A percentile compares a stretch with the other conserved stretches of the same genome.
phyloP scores from a whole-genome alignment of 1,140 invertebrate genomes.

The Drosophila murphyi region DNA sequence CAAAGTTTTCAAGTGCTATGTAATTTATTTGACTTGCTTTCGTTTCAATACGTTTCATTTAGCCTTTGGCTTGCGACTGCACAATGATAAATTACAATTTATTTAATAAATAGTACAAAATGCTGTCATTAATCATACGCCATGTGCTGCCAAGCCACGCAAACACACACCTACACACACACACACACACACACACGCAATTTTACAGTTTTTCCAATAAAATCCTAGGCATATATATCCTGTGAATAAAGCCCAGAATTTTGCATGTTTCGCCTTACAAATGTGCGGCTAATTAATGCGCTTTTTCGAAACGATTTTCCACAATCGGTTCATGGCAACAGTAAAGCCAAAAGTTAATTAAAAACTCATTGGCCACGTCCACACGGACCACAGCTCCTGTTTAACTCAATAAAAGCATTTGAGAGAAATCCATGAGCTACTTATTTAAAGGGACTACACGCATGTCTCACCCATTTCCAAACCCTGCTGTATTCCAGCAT shows the following conservation, averaged over 20 bases:
- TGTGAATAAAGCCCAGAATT: no score
- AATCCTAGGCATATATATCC: not conserved
- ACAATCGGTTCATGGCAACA: slow-evolving; percentile 52
- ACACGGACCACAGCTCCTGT: not conserved
- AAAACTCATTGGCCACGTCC: slow-evolving; percentile 46
- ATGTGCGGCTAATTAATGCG: slow-evolving; percentile 34
- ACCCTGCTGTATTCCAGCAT: not conserved
- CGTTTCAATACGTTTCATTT: slow-evolving; percentile 5
- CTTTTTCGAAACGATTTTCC: slow-evolving; percentile 32
- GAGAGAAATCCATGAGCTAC: slow-evolving; percentile 8
- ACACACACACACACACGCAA: not conserved
- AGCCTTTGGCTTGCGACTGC: not conserved
- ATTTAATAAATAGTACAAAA: slow-evolving; percentile 73
- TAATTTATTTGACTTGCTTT: slow-evolving; percentile 78
- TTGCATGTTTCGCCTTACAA: not conserved
- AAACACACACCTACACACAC: not conserved
- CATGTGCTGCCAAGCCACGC: slow-evolving; percentile 56
- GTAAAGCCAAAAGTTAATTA: slow-evolving; percentile 68
- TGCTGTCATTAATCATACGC: slow-evolving; percentile 72
- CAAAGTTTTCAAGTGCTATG: slow-evolving; percentile 62
- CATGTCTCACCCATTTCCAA: not conserved
- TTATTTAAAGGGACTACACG: slow-evolving; percentile 15
- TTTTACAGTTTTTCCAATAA: slow-evolving; percentile 17
- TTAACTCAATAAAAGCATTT: slow-evolving; percentile 57
- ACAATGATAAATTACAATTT: slow-evolving; percentile 78